phyloP scores from a whole-genome alignment of 2,888 invertebrate species.

The Geophilus truncorum region DNA sequence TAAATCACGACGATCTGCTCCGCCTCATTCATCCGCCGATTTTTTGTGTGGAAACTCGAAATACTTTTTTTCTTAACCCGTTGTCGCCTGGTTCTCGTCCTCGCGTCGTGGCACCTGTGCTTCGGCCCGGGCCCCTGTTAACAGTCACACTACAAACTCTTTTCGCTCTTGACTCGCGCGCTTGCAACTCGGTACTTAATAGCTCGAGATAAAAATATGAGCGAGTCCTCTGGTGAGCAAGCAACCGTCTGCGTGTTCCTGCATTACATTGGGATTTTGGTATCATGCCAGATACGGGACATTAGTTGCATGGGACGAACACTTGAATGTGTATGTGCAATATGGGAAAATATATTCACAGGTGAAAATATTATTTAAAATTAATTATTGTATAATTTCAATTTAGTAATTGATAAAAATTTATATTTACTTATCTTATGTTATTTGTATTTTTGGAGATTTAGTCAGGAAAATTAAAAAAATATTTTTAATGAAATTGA shows the following conservation, averaged over 20 bases:
- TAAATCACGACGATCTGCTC: no score
- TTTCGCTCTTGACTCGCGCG: background rate
- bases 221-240: constrained; percentile 23
- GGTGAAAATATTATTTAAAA: background rate
- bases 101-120: background rate
- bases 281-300: constrained; percentile 2
- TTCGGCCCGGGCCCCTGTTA: background rate
- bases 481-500: no score
- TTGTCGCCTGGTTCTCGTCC: background rate
- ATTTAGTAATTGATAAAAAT: no score
- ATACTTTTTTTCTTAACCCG: no score
- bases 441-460: no score
- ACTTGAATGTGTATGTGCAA: background rate
- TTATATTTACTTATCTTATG: no score
- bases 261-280: background rate
- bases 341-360: background rate
- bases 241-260: background rate
- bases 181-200: background rate
- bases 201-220: constrained; percentile 24
- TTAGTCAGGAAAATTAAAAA: no score
- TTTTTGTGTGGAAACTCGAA: no score
- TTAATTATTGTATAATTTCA: no score
- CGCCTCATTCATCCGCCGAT: background rate
- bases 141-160: background rate
- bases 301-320: background rate